Evolutionary conservation across 2,113 vertebrate species (phyloP).

Genomic region (Phoxinus phoxinus): DNA sequence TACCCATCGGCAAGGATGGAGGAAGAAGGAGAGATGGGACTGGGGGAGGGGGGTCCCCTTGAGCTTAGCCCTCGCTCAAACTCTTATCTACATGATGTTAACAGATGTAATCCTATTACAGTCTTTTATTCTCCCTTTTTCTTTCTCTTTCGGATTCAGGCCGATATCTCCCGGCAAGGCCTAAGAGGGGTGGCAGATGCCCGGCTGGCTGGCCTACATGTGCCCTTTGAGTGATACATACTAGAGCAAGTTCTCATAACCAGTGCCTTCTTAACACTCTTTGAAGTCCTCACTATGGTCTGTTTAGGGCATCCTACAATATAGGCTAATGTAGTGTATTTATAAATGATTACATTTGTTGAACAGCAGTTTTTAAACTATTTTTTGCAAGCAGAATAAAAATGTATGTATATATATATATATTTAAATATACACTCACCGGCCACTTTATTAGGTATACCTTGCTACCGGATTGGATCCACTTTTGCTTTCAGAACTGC

Average conservation of each 20-base stretch:
- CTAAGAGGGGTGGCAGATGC: slow-evolving; percentile 18
- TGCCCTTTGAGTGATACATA: not conserved
- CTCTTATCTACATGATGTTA: slow-evolving; percentile 65
- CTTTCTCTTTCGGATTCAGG: slow-evolving; percentile 16
- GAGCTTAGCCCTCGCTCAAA: slow-evolving; percentile 43
- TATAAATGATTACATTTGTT: not conserved
- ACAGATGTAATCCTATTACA: slow-evolving; percentile 68
- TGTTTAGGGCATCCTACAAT: not conserved
- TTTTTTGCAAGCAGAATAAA: not conserved
- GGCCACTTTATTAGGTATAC: too few species aligned
- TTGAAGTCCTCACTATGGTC: not conserved
- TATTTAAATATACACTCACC: too few species aligned
- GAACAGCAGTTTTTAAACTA: not conserved
- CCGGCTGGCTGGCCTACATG: not conserved
- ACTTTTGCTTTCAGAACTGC: too few species aligned
- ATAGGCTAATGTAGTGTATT: not conserved
- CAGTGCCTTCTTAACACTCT: slow-evolving; percentile 24
- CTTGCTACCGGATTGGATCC: too few species aligned
- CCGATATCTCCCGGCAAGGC: not conserved
- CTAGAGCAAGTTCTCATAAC: slow-evolving; percentile 34
- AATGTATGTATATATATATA: too few species aligned
- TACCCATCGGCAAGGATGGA: slow-evolving; percentile 40
- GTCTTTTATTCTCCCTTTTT: slow-evolving; percentile 35
- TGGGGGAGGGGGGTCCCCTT: slow-evolving; percentile 31
- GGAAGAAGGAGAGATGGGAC: slow-evolving; percentile 36